Percentiles rank a stretch among this genome's conserved stretches.
Conservation (phyloP, 2,113 vertebrate species). For the Myiagra hebetior region DNA sequence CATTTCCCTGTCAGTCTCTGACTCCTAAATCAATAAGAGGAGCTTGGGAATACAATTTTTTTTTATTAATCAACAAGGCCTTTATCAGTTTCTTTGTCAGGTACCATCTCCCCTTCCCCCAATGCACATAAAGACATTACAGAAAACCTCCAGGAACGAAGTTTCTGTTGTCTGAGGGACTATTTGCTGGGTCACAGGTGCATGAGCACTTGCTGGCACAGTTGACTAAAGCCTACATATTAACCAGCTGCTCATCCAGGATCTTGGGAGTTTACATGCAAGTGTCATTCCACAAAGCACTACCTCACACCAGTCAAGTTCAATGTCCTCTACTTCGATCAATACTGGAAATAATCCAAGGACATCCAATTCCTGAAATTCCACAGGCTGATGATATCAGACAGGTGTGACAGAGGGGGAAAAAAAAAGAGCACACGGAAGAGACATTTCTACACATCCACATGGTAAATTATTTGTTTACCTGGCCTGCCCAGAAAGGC, state of each 20-base stretch:
- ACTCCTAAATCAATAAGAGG: background rate
- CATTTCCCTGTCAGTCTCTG: background rate
- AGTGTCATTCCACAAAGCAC: background rate
- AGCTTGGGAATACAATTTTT: background rate
- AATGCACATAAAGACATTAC: background rate
- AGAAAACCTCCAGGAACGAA: background rate
- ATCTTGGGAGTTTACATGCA: background rate
- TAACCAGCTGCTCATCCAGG: conserved; percentile 7
- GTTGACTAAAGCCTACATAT: background rate
- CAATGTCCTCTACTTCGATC: background rate
- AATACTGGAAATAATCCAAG: background rate
- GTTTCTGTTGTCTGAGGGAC: background rate
- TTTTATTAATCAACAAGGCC: background rate
- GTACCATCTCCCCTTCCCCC: background rate
- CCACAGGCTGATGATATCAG: background rate
- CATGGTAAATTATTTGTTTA: background rate
- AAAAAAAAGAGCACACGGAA: background rate
- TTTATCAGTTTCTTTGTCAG: background rate
- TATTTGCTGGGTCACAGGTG: background rate
- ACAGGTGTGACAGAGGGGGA: background rate
- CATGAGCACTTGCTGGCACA: background rate
- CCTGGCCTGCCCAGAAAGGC: background rate
- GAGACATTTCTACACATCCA: background rate
- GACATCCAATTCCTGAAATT: background rate
- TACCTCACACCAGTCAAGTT: background rate